Percentiles rank a stretch among this genome's conserved stretches.
These are phyloP conservation scores for Philypnodon macrostomus DNA, from an alignment of 2,797 vertebrate species.

Conservation along the genomic window DNA sequence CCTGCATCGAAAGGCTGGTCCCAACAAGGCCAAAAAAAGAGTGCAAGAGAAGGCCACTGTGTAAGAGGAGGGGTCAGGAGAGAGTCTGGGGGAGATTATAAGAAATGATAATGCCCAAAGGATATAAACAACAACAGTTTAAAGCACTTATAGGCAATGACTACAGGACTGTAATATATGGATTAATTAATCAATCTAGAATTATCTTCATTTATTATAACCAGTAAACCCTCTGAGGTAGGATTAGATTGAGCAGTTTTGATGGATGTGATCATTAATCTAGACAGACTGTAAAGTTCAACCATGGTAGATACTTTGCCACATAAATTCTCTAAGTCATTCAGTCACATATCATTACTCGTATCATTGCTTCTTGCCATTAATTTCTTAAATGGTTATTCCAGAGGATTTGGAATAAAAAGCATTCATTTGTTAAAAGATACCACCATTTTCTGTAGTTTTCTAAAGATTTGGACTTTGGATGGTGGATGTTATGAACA, in stretches of 20 bases:
- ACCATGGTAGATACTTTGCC: constrained; percentile 1
- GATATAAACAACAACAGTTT: too few species aligned
- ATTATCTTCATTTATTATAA: neutral
- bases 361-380: constrained; percentile 4
- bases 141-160: neutral
- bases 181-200: neutral
- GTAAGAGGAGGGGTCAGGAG: constrained; percentile 9
- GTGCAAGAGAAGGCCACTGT: constrained; percentile 1
- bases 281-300: neutral
- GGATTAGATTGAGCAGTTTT: constrained; percentile 2
- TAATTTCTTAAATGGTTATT: neutral
- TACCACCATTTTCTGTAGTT: neutral
- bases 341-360: constrained; percentile 6
- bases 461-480: neutral
- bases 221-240: constrained; percentile 1
- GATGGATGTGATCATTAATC: constrained; percentile 9
- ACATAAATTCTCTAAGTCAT: constrained; percentile 5
- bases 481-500: too few species aligned
- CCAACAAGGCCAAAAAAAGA: constrained; percentile 20
- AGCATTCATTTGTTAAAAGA: neutral
- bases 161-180: neutral
- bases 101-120: too few species aligned
- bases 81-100: constrained; percentile 12
- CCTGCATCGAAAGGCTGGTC: constrained; percentile 8
- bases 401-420: neutral